These are phyloP conservation scores for Eudemis profundana DNA, from an alignment of 2,888 invertebrate genomes.

Conservation along the genomic window DNA sequence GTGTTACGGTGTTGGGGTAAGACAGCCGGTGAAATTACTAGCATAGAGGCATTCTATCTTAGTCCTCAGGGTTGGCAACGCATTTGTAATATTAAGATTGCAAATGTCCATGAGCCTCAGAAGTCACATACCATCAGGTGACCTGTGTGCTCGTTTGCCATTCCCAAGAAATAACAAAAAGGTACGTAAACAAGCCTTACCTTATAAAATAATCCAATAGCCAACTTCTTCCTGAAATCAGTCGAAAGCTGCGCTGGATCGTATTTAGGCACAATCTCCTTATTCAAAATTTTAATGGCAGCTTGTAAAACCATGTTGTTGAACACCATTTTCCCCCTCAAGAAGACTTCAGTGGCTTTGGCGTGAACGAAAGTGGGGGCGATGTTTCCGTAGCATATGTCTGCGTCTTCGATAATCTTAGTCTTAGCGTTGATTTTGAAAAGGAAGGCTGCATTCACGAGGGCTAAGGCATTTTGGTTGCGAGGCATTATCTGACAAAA, in stretches of 20 bases:
- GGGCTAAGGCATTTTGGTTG: constrained; percentile 90
- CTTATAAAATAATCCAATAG: constrained; percentile 92
- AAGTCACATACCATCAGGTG: too few relatives aligned
- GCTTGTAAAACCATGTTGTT: constrained; percentile 72
- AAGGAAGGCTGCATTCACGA: constrained; percentile 90
- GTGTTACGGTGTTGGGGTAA: too few relatives aligned
- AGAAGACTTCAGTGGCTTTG: constrained; percentile 80
- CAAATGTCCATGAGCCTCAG: too few relatives aligned
- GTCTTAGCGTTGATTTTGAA: constrained; percentile 80
- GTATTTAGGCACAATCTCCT: constrained; percentile 87
- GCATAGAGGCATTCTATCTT: too few relatives aligned
- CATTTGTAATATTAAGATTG: too few relatives aligned
- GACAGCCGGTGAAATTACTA: too few relatives aligned
- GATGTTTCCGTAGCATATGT: constrained; percentile 89
- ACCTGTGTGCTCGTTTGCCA: too few relatives aligned
- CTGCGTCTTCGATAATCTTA: constrained; percentile 66
- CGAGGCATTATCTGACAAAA: constrained; percentile 88
- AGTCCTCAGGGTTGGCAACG: too few relatives aligned
- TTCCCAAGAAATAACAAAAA: too few relatives aligned
- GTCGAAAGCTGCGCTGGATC: constrained; percentile 88
- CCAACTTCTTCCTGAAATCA: constrained; percentile 88
- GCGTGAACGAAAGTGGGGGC: constrained; percentile 86
- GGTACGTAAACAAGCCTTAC: too few relatives aligned
- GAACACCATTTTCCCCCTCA: constrained; percentile 73
- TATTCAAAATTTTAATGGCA: constrained; percentile 80